Evolutionary conservation across 2,113 vertebrate species (phyloP), one percentile per base, ranked within the genome.

Genomic region (Fulica atra): DNA sequence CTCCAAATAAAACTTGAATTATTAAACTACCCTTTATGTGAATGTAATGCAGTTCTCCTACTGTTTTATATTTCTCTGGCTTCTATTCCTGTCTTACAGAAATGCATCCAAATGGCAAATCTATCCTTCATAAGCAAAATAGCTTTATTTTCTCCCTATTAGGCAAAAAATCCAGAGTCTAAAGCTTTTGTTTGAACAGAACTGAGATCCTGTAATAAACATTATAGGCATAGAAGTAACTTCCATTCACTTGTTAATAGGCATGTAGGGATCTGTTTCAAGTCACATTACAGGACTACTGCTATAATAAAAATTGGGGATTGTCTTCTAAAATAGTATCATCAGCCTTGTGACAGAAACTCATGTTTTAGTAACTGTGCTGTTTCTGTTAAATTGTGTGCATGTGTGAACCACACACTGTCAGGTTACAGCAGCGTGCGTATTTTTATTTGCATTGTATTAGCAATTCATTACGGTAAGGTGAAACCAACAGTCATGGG

Each of bases 1-100:
- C 60, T 95, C 59, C 82, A 96, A 95, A 86, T 96, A 95, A 96
- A 95, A 51, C 18, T 69, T 95, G 90, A 96, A 95, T 96, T 96
- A 95, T 96, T 97, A 86, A 96, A 95, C 71, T 91, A 89, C 68
- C 31, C 66, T 93, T 95, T 95, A 82, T 93, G 59, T 95, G 84
- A 89, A 80, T 50, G 66, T 72, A 91, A 89, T 91, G 59, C 64
- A 65, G 46, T 79, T 96, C 56, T 83, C 17, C 11, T 53, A 21
- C 29, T 76, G 16, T 73, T 92, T 95, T 72, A 35, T 66, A 48
- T 76, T 93, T 93, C 61, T 79, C 23, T 81, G 19, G 26, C 42
- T 93, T 90, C 44, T 35, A 80, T 80, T 69, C n/a, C 36, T 59
- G 7, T 66, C 20, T 80, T 85, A 48, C 64, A 74, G 44, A 81